These are phyloP conservation scores for Emydocephalus ijimae DNA, from an alignment of 2,113 vertebrate genomes.

Conservation along the genomic window DNA sequence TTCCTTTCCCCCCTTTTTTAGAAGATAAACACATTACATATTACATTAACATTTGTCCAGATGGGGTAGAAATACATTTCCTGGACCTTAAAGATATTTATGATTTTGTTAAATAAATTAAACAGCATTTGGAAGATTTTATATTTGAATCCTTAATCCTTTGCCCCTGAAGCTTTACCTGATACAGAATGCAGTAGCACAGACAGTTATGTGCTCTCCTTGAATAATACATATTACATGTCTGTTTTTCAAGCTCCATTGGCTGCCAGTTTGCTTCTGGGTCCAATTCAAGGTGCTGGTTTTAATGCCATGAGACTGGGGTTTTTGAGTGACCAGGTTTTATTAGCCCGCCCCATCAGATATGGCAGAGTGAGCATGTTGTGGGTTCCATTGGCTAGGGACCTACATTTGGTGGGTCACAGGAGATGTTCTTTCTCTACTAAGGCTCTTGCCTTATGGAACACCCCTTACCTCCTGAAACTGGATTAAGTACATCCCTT, in stretches of 20 bases:
- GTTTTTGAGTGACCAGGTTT: not conserved
- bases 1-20: not conserved
- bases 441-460: not conserved
- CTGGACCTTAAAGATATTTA: not conserved
- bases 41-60: not conserved
- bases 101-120: not conserved
- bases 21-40: not conserved
- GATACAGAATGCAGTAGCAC: not conserved
- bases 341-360: not conserved
- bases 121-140: not conserved
- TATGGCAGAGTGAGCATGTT: not conserved
- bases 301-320: not conserved
- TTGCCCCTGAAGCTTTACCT: not conserved
- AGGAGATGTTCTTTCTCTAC: not conserved
- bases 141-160: constrained; percentile 1
- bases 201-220: not conserved
- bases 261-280: not conserved
- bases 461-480: not conserved
- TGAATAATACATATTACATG: not conserved
- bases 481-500: not conserved
- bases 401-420: not conserved
- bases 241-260: not conserved
- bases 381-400: not conserved
- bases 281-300: not conserved
- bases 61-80: not conserved